Evolutionary conservation across 1,140 invertebrate genomes (phyloP).

Genomic region (Centruroides sculpturatus): DNA sequence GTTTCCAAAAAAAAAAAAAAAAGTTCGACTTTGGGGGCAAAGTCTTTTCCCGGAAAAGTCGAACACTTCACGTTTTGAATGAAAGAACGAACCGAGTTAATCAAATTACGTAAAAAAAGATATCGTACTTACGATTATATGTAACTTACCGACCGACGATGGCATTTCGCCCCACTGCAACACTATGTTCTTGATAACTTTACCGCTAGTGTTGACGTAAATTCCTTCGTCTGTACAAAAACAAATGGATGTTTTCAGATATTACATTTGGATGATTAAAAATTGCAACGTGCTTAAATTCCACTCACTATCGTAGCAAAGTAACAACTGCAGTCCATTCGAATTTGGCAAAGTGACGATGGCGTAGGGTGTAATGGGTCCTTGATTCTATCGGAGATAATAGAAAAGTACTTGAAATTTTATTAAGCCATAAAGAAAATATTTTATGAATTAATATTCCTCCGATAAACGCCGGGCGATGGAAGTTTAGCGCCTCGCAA

Average conservation of each 20-base stretch:
- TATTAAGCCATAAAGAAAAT: background rate
- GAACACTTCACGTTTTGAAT: too few species aligned
- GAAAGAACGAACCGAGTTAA: too few species aligned
- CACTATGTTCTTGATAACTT: constrained; percentile 59
- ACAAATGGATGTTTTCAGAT: background rate
- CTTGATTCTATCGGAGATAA: constrained; percentile 58
- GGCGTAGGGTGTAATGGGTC: constrained; percentile 89
- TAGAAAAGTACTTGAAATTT: constrained; percentile 8
- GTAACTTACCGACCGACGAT: constrained; percentile 55
- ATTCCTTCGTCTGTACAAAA: constrained; percentile 72
- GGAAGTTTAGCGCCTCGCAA: too few species aligned
- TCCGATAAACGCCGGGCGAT: background rate
- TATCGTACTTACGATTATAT: background rate
- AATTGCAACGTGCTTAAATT: too few species aligned
- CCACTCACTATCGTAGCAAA: constrained; percentile 83
- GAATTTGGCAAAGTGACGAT: constrained; percentile 97
- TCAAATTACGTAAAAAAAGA: too few species aligned
- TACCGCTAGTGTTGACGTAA: constrained; percentile 95
- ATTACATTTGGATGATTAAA: background rate
- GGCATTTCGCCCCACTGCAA: constrained; percentile 98
- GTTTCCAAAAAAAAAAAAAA: too few species aligned
- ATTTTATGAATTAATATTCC: background rate
- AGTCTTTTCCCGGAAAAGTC: too few species aligned
- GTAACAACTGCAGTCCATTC: constrained; percentile 89
- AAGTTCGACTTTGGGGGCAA: too few species aligned